Evolutionary conservation across 2,113 vertebrate genomes (phyloP).

Genomic region (Rana temporaria): DNA sequence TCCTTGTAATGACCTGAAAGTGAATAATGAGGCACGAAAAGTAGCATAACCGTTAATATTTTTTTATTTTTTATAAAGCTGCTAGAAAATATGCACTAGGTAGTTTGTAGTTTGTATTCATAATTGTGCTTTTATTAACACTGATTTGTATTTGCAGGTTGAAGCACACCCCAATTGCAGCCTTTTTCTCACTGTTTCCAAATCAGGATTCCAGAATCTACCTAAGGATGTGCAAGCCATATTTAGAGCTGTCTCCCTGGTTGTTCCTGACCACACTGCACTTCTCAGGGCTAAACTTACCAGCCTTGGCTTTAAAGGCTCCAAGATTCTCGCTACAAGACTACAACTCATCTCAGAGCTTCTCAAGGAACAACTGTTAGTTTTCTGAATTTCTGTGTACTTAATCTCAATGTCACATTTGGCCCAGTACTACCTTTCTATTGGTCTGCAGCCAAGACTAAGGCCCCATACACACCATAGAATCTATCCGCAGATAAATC

Average conservation of each 20-base stretch:
- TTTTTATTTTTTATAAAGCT: too few species aligned
- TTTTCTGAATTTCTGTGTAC: not conserved
- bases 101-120: too few species aligned
- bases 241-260: slow-evolving; percentile 49
- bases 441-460: too few species aligned
- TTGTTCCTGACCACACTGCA: slow-evolving; percentile 28
- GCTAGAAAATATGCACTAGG: too few species aligned
- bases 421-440: too few species aligned
- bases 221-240: slow-evolving; percentile 31
- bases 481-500: too few species aligned
- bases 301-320: slow-evolving; percentile 51
- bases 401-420: too few species aligned
- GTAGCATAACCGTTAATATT: too few species aligned
- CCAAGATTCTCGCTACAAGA: slow-evolving; percentile 47
- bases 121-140: not conserved
- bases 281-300: slow-evolving; percentile 52
- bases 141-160: slow-evolving; percentile 23
- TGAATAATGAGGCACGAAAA: too few species aligned
- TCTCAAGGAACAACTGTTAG: slow-evolving; percentile 56
- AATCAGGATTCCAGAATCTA: slow-evolving; percentile 22
- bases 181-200: slow-evolving; percentile 45
- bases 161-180: slow-evolving; percentile 15
- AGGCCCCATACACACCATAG: too few species aligned
- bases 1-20: too few species aligned
- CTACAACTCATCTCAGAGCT: slow-evolving; percentile 50